These are phyloP conservation scores for Polyergus mexicanus DNA, from an alignment of 1,140 invertebrate species.

Conservation along the genomic window DNA sequence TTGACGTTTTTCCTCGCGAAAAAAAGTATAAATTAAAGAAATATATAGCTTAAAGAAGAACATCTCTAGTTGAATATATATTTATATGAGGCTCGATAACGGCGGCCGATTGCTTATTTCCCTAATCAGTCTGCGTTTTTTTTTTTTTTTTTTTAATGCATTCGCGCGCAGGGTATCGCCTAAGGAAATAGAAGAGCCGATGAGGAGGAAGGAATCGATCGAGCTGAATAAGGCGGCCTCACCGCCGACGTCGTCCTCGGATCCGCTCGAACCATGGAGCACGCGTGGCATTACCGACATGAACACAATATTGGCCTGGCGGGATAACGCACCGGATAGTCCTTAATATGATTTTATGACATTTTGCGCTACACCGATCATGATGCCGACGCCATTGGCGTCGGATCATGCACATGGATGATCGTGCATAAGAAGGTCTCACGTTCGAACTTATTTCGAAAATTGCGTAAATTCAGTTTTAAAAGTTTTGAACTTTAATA, in stretches of 20 bases:
- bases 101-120: slow-evolving; percentile 44
- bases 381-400: background rate
- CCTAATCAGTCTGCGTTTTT: slow-evolving; percentile 62
- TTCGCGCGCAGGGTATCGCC: slow-evolving; percentile 84
- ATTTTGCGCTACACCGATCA: slow-evolving; percentile 51
- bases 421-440: slow-evolving; percentile 10
- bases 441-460: slow-evolving; percentile 24
- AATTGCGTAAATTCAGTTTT: slow-evolving; percentile 2
- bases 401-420: slow-evolving; percentile 17
- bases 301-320: slow-evolving; percentile 91
- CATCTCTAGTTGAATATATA: background rate
- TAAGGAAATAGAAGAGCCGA: slow-evolving; percentile 71
- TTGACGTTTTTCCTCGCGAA: background rate
- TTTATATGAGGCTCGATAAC: background rate
- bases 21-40: background rate
- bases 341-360: slow-evolving; percentile 78
- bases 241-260: slow-evolving; percentile 86
- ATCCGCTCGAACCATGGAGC: slow-evolving; percentile 92
- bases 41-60: background rate
- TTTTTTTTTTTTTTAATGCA: slow-evolving; percentile 68
- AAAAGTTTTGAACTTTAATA: background rate
- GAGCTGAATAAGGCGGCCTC: slow-evolving; percentile 71
- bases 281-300: slow-evolving; percentile 90
- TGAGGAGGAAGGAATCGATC: slow-evolving; percentile 70
- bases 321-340: slow-evolving; percentile 83